Percentiles rank a stretch among this genome's conserved stretches.
phyloP scores from a whole-genome alignment of 2,113 vertebrate genomes.

The Tyrannus savana region DNA sequence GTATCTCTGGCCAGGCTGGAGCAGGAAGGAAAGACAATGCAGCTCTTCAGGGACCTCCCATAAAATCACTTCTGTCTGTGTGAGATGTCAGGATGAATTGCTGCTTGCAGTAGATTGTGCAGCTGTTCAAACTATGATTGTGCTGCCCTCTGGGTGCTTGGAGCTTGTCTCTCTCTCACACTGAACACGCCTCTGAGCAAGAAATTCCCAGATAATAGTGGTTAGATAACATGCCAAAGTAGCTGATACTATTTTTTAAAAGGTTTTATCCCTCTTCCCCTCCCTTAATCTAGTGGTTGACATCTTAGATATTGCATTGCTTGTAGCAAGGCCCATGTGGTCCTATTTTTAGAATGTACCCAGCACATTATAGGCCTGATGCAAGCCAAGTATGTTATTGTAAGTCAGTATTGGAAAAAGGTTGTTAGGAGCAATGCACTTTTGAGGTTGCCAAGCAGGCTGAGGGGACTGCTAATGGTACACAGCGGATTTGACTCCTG shows the following conservation, averaged over 20 bases:
- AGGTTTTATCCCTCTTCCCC: constrained; percentile 32
- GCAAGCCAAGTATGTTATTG: constrained; percentile 39
- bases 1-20: background rate
- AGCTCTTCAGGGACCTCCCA: background rate
- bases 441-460: constrained; percentile 3
- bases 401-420: constrained; percentile 52
- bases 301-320: constrained; percentile 47
- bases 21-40: background rate
- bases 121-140: constrained; percentile 51
- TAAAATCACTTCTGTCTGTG: constrained; percentile 25
- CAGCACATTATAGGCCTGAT: background rate
- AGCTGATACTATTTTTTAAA: constrained; percentile 52
- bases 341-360: constrained; percentile 21
- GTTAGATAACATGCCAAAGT: constrained; percentile 53
- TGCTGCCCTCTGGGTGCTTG: constrained; percentile 24
- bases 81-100: constrained; percentile 48
- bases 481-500: background rate
- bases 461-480: background rate
- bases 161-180: constrained; percentile 24
- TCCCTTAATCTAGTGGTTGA: constrained; percentile 42
- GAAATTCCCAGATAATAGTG: constrained; percentile 54
- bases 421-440: background rate
- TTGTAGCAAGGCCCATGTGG: background rate
- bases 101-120: background rate
- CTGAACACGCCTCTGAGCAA: constrained; percentile 45